phyloP scores from a whole-genome alignment of 2,797 vertebrate species.

The Scolopax bukidnonensis region DNA sequence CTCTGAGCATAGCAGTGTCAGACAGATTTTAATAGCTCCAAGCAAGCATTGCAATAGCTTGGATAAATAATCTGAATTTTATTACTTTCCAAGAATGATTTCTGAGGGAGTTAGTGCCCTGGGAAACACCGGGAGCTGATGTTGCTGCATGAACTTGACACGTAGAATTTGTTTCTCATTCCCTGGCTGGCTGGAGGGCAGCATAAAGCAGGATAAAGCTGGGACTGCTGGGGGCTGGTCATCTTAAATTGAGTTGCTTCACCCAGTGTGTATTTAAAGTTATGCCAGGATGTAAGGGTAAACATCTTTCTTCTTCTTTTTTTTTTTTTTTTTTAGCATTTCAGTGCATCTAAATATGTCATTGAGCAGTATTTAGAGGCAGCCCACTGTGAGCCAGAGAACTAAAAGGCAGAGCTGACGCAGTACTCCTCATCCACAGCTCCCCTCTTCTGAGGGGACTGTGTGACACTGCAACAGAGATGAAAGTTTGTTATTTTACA shows the following conservation, averaged over 20 bases:
- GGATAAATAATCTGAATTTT: constrained; percentile 63
- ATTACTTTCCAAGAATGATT: constrained; percentile 59
- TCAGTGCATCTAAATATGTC: constrained; percentile 35
- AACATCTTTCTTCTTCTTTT: background rate
- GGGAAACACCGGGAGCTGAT: constrained; percentile 1
- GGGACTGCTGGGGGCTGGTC: background rate
- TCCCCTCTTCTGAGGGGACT: background rate
- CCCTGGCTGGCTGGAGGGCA: background rate
- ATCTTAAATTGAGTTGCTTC: constrained; percentile 25
- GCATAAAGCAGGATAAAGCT: background rate
- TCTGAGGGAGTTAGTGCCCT: constrained; percentile 4
- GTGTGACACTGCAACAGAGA: background rate
- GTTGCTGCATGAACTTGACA: background rate
- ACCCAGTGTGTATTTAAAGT: constrained; percentile 10
- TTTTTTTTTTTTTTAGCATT: constrained; percentile 20
- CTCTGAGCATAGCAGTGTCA: constrained; percentile 25
- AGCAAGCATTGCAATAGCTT: constrained; percentile 46
- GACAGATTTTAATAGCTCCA: constrained; percentile 27
- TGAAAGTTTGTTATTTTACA: background rate
- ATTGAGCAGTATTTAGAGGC: background rate
- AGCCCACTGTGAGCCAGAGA: background rate
- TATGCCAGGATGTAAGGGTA: background rate
- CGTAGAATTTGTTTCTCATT: constrained; percentile 5
- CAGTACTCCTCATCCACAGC: background rate
- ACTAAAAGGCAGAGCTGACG: background rate